A percentile compares a stretch with the other conserved stretches of the same genome.
Conservation (phyloP, 1,140 invertebrate genomes). For the Ephestia elutella region DNA sequence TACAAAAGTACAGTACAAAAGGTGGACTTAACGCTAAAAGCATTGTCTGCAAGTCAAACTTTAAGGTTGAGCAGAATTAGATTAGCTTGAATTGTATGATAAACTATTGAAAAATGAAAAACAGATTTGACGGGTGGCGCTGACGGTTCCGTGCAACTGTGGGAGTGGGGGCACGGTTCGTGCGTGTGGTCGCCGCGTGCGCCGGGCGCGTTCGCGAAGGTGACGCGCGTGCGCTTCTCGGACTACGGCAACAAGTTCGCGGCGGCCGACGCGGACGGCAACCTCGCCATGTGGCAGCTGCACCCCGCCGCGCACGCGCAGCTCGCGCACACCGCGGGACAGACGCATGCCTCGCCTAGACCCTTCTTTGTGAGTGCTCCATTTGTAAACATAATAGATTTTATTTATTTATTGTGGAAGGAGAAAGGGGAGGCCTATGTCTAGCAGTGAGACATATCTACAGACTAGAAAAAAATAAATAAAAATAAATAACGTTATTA, state of each 20-base stretch:
- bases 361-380: conserved; percentile 94
- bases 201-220: conserved; percentile 93
- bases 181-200: conserved; percentile 91
- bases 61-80: too few relatives aligned
- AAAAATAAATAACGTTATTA: too few relatives aligned
- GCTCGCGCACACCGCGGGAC: conserved; percentile 10
- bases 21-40: too few relatives aligned
- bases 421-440: too few relatives aligned
- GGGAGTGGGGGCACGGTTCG: conserved; percentile 97
- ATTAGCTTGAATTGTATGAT: too few relatives aligned
- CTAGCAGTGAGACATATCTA: too few relatives aligned
- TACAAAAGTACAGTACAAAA: too few relatives aligned
- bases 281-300: conserved; percentile 94
- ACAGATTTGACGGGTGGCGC: conserved; percentile 94
- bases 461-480: too few relatives aligned
- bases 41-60: too few relatives aligned
- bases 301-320: conserved; percentile 79
- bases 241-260: conserved; percentile 99
- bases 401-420: too few relatives aligned
- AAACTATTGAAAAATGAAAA: too few relatives aligned
- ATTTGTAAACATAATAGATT: too few relatives aligned
- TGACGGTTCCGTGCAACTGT: conserved; percentile 97
- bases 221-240: conserved; percentile 95
- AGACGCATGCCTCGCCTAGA: conserved; percentile 79
- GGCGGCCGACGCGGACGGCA: conserved; percentile 93